Base-by-base conservation (phyloP, 2,113 vertebrate species). In the Megatriorchis doriae region DNA sequence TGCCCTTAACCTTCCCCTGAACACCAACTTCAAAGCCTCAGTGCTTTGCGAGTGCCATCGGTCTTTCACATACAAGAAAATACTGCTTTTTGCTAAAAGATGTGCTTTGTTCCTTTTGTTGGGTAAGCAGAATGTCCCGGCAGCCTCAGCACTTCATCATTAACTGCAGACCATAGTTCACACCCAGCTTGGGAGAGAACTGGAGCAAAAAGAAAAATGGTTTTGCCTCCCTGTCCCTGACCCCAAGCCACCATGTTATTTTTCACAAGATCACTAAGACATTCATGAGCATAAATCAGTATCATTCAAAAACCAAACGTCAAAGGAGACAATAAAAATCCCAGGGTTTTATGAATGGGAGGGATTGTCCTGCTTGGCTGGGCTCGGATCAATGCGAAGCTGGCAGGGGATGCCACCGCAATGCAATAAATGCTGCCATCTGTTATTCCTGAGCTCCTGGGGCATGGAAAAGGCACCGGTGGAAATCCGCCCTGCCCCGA, bases 271-370 rank as follows among this genome's bases (percentile, higher is more conserved):
- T 61, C 43, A 11, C 72, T 23, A 81, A 59, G 45, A 80, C 0
- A 0, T 48, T 75, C 79, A 5, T 16, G 25, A 85, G 27, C 63
- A 68, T 84, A 92, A 95, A 89, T 92, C 88, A 81, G 77, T 50
- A 89, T 50, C 43, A 67, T 89, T 92, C 63, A 78, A 73, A 93
- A 94, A 31, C 16, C 52, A 50, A 42, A 3, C 1, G 26, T 92
- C 63, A 72, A 75, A 75, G 68, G 88, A 71, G 88, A 93, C 65
- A 87, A 81, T 85, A 43, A 74, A 92, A 75, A 65, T 83, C 77
- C 43, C 66, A 56, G 31, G 34, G 73, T 89, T 96, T 97, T 97
- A 96, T 96, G 95, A 96, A 93, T 95, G 91, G 68, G 56, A 83
- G 72, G 45, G 83, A 92, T 87, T 97, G 93, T 93, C 36, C n/a